These are phyloP conservation scores for Sicus ferrugineus DNA, from an alignment of 2,888 invertebrate species.

Conservation along the genomic window DNA sequence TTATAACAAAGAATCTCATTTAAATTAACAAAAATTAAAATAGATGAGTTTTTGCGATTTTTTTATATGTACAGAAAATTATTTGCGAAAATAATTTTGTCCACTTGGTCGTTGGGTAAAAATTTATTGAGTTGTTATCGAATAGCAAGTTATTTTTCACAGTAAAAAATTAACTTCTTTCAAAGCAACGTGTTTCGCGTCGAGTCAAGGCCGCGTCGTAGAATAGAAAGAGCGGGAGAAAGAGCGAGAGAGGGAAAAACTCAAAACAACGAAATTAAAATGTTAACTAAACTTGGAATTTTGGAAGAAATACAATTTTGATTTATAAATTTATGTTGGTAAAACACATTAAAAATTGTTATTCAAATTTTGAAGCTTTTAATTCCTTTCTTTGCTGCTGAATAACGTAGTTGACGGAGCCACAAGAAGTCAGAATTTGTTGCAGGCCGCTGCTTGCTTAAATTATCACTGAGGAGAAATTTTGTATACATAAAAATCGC, in stretches of 20 bases:
- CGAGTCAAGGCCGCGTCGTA: not conserved
- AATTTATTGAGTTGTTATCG: conserved; percentile 3
- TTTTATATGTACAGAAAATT: not conserved
- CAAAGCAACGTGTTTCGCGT: conserved; percentile 26
- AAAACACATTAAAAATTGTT: conserved; percentile 11
- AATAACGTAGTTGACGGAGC: not conserved
- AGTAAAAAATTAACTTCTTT: conserved; percentile 39
- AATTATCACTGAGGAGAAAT: conserved; percentile 7
- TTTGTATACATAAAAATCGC: not conserved
- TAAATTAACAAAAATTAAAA: not conserved
- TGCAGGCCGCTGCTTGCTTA: conserved; percentile 14
- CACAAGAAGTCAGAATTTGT: not conserved
- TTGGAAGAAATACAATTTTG: not conserved
- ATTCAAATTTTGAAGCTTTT: not conserved
- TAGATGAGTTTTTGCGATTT: too few species aligned
- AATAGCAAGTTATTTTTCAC: conserved; percentile 39
- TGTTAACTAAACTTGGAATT: not conserved
- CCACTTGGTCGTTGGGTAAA: conserved; percentile 39
- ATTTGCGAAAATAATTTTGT: conserved; percentile 8
- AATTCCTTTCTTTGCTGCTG: not conserved
- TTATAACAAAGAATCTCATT: not conserved
- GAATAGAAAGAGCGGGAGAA: not conserved
- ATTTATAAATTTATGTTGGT: not conserved
- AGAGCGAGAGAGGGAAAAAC: too few species aligned
- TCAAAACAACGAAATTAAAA: too few species aligned